Evolutionary conservation across 2,888 invertebrate genomes (phyloP).

Genomic region (Rotaria macrura): DNA sequence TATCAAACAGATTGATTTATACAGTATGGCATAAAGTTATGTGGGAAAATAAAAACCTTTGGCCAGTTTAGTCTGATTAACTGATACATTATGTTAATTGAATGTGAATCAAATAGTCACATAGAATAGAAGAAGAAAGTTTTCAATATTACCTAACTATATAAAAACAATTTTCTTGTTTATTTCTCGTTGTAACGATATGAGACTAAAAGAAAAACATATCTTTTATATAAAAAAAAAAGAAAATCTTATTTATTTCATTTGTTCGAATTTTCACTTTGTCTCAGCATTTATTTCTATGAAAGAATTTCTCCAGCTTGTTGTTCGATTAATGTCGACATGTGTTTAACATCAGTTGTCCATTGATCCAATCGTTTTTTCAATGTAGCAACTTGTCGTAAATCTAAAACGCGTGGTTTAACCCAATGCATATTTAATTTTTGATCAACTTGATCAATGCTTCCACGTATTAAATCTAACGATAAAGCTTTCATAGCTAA

Average conservation of each 20-base stretch:
- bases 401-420: constrained; percentile 68
- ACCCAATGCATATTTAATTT: constrained; percentile 74
- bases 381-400: constrained; percentile 52
- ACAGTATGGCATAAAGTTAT: no score
- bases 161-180: background rate
- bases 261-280: background rate
- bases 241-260: background rate
- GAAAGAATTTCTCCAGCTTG: constrained; percentile 6
- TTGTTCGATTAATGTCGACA: background rate
- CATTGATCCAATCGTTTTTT: constrained; percentile 11
- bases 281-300: background rate
- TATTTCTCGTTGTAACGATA: background rate
- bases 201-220: background rate
- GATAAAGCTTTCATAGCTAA: constrained; percentile 94
- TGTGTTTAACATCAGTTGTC: constrained; percentile 1
- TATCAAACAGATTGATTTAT: no score
- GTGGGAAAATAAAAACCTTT: no score
- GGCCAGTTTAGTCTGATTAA: no score
- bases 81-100: no score
- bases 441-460: constrained; percentile 73
- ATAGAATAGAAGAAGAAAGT: no score
- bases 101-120: no score
- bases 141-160: no score
- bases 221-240: background rate
- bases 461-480: constrained; percentile 79